phyloP scores from a whole-genome alignment of 2,113 vertebrate species.

The Bettongia penicillata region DNA sequence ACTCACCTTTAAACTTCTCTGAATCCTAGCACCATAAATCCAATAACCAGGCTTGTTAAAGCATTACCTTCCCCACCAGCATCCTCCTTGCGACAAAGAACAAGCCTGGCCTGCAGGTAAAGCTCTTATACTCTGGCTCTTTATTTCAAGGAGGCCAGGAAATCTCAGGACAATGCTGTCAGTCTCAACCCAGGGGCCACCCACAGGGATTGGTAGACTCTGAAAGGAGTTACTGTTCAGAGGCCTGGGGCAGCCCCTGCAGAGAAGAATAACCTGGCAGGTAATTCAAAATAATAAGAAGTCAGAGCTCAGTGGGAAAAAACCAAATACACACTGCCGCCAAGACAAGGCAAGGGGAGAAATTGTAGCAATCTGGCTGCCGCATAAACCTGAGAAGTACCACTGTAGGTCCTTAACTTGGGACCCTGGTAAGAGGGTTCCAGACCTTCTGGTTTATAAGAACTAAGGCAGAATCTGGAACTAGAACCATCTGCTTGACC shows the following conservation, averaged over 20 bases:
- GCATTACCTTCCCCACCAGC: neutral
- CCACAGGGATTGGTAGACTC: neutral
- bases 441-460: neutral
- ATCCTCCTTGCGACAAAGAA: neutral
- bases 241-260: rapidly evolving
- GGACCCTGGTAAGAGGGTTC: neutral
- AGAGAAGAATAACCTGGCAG: neutral
- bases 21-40: neutral
- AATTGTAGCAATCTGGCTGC: neutral
- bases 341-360: neutral
- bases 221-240: rapidly evolving
- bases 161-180: rapidly evolving
- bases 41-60: neutral
- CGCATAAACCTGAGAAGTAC: rapidly evolving
- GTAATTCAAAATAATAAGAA: neutral
- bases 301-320: neutral
- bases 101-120: neutral
- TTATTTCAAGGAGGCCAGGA: rapidly evolving
- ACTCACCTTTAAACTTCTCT: neutral
- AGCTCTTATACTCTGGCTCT: neutral
- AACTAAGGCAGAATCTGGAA: neutral
- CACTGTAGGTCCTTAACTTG: neutral
- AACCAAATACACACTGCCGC: neutral
- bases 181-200: rapidly evolving
- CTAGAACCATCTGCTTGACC: neutral